Percentiles rank a stretch among this genome's conserved stretches.
Evolutionary conservation across 2,888 invertebrate species (phyloP).

Genomic region (Dolomedes plantarius): DNA sequence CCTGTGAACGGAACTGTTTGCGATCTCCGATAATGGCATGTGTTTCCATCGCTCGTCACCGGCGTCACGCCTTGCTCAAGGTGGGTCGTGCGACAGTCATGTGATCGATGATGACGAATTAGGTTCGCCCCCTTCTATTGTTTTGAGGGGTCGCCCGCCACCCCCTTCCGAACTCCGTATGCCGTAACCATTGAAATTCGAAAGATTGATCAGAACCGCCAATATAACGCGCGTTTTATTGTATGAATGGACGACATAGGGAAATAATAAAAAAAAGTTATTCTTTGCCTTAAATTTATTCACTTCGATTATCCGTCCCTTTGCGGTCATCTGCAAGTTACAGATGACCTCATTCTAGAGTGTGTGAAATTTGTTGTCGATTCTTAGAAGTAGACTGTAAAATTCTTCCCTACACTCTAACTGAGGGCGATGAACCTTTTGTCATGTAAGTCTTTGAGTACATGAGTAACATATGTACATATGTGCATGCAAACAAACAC

Average conservation of each 20-base stretch:
- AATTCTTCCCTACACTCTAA: constrained; percentile 27
- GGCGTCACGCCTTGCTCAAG: constrained; percentile 65
- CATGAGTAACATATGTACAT: no score
- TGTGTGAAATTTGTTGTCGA: constrained; percentile 45
- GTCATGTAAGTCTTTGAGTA: no score
- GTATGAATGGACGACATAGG: constrained; percentile 12
- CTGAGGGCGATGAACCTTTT: constrained; percentile 32
- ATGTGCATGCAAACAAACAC: no score
- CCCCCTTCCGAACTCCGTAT: constrained; percentile 19
- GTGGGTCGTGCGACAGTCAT: constrained; percentile 66
- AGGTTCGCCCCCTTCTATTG: constrained; percentile 43
- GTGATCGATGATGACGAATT: constrained; percentile 71
- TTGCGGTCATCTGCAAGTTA: constrained; percentile 49
- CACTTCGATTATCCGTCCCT: constrained; percentile 52
- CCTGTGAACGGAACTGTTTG: constrained; percentile 58
- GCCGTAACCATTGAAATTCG: constrained; percentile 50
- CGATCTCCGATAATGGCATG: constrained; percentile 62
- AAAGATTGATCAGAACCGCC: constrained; percentile 60
- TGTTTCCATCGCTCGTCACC: constrained; percentile 63
- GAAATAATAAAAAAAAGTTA: constrained; percentile 20
- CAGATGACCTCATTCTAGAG: constrained; percentile 49
- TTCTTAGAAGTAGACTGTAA: constrained; percentile 39
- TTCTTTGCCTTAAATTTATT: constrained; percentile 51
- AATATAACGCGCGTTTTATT: constrained; percentile 62
- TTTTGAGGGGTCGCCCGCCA: constrained; percentile 24